These are phyloP conservation scores for Chrysochloris asiatica DNA, from an alignment of 2,113 vertebrate genomes.

Conservation along the genomic window DNA sequence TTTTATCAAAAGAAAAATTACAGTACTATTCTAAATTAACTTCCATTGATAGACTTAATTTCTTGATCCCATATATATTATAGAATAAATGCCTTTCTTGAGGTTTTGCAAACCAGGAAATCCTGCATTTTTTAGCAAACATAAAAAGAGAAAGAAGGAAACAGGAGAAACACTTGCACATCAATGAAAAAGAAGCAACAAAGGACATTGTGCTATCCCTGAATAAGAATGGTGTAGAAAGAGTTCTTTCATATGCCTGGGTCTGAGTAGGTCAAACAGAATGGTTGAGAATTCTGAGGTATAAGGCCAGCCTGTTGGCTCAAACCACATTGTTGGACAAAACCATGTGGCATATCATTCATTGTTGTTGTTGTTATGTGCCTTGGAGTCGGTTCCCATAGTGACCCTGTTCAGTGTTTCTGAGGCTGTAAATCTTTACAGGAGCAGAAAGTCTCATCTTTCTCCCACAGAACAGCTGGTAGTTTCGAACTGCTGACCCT, in stretches of 20 bases:
- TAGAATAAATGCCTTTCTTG: not conserved
- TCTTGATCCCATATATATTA: not conserved
- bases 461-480: too few relatives aligned
- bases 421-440: too few relatives aligned
- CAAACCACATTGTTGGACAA: constrained; percentile 16
- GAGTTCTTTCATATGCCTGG: constrained; percentile 10
- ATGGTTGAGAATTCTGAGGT: constrained; percentile 44
- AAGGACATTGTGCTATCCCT: constrained; percentile 29
- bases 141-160: not conserved
- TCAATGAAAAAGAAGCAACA: constrained; percentile 60
- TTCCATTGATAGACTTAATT: constrained; percentile 18
- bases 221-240: constrained; percentile 45
- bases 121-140: constrained; percentile 2
- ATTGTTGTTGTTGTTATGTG: too few relatives aligned
- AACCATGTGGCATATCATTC: not conserved
- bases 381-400: too few relatives aligned
- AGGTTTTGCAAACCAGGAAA: constrained; percentile 16
- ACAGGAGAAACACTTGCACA: not conserved
- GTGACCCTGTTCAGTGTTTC: too few relatives aligned
- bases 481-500: too few relatives aligned
- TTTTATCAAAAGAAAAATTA: constrained; percentile 23
- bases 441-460: too few relatives aligned
- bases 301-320: constrained; percentile 51
- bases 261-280: constrained; percentile 46
- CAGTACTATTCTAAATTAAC: not conserved